phyloP scores from a whole-genome alignment of 2,113 vertebrate species.

The Erythrocercus mccallii region DNA sequence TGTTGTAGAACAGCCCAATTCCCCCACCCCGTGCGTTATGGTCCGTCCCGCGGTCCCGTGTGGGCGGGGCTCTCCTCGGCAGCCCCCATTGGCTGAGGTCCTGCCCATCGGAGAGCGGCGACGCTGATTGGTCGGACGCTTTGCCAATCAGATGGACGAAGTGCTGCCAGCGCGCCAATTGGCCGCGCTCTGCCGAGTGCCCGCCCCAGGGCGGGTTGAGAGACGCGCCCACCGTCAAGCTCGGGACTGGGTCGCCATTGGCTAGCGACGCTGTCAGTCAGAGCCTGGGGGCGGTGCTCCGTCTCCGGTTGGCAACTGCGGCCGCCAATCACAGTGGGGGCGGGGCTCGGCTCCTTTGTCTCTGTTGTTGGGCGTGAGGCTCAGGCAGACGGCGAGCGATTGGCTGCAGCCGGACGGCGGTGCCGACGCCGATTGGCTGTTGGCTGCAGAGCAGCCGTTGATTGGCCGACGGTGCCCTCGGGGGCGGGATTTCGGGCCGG shows the following conservation, averaged over 20 bases:
- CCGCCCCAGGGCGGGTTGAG: rapidly evolving
- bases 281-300: rapidly evolving
- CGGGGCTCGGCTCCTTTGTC: slow-evolving; percentile 20
- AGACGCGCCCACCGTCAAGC: rapidly evolving
- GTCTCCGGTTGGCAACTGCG: rapidly evolving
- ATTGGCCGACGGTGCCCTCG: not conserved
- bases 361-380: slow-evolving; percentile 21
- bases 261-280: rapidly evolving
- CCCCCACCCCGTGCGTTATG: rapidly evolving
- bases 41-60: not conserved
- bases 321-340: not conserved
- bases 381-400: not conserved
- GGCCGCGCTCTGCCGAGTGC: rapidly evolving
- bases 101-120: rapidly evolving
- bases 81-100: rapidly evolving
- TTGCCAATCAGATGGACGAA: rapidly evolving
- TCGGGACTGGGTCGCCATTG: rapidly evolving
- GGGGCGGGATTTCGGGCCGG: not conserved
- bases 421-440: not conserved
- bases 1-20: not conserved
- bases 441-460: rapidly evolving
- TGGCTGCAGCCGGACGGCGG: not conserved
- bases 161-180: rapidly evolving
- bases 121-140: rapidly evolving
- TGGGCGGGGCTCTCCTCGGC: not conserved